Conservation (phyloP, 2,888 invertebrate genomes). For the Operophtera brumata region DNA sequence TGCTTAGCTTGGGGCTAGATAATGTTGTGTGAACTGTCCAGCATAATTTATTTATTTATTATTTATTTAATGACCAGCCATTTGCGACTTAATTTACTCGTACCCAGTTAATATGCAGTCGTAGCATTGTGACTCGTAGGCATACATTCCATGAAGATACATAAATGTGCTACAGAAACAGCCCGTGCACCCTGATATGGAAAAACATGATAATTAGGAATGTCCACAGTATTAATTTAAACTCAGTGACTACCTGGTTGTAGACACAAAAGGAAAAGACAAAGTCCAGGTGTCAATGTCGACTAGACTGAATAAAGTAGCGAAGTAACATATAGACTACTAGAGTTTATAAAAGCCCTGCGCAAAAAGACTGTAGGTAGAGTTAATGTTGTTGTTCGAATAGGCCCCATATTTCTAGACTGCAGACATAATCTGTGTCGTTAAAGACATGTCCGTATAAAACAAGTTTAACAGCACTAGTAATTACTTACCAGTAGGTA, state of each 20-base stretch:
- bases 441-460: conserved; percentile 33
- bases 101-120: neutral
- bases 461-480: conserved; percentile 40
- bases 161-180: neutral
- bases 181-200: conserved; percentile 8
- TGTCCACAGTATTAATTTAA: neutral
- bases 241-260: neutral
- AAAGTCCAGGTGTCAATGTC: neutral
- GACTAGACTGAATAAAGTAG: neutral
- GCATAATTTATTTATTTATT: too few relatives aligned
- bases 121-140: neutral
- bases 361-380: too few relatives aligned
- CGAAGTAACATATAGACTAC: too few relatives aligned
- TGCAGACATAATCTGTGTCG: conserved; percentile 9
- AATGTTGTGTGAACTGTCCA: too few relatives aligned
- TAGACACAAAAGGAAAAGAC: neutral
- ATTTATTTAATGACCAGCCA: conserved; percentile 33
- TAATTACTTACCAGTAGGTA: conserved; percentile 35
- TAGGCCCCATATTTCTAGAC: neutral
- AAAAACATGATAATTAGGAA: conserved; percentile 3
- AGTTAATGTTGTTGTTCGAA: too few relatives aligned
- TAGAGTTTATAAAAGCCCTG: too few relatives aligned
- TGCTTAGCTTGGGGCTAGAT: too few relatives aligned
- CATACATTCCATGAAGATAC: conserved; percentile 1
- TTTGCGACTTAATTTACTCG: conserved; percentile 10